Evolutionary conservation across 2,113 vertebrate genomes (phyloP), one percentile per base, ranked within the genome.

Genomic region (Apaloderma vittatum): DNA sequence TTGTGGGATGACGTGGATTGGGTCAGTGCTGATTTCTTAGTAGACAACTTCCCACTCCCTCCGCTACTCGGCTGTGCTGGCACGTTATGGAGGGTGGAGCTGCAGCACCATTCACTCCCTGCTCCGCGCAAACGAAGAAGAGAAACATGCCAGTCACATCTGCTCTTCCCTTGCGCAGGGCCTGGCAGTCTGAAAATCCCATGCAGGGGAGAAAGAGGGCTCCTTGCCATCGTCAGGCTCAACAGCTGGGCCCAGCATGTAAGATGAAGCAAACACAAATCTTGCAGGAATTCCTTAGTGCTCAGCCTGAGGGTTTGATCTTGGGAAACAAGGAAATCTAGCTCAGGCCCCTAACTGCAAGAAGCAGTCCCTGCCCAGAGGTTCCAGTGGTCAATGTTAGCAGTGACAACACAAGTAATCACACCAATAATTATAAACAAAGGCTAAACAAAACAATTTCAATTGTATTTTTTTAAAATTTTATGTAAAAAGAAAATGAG

Each of bases 211-310:
- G 82, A 78, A 65, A 88, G 46, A 94, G 87, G 90, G 92, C 94
- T 97, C 73, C 40, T 89, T 94, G 94, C 94, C 95, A 96, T 95
- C 80, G 40, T 76, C 59, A 80, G 65, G 68, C 90, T 93, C 95
- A 94, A 85, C 95, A 95, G 96, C 88, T 95, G 94, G 66, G 88
- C 76, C 90, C 86, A 93, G 91, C 79, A 72, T 93, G 79, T 79
- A 91, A 93, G 85, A 92, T 74, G 83, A 93, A 95, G 95, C 65
- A 82, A 86, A 92, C 78, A 40, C 76, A 95, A 89, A 93, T 81
- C 83, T 93, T 79, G 92, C 40, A 94, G 88, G 88, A 92, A 91
- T 96, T 94, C 37, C 66, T 82, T 34, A 75, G 49, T 17, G 49
- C 51, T 94, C 83, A 66, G 73, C 83, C 86, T 82, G 40, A 63